Conservation (phyloP, 35 echinoderm and acorn worm species). For the Patiria miniata region DNA sequence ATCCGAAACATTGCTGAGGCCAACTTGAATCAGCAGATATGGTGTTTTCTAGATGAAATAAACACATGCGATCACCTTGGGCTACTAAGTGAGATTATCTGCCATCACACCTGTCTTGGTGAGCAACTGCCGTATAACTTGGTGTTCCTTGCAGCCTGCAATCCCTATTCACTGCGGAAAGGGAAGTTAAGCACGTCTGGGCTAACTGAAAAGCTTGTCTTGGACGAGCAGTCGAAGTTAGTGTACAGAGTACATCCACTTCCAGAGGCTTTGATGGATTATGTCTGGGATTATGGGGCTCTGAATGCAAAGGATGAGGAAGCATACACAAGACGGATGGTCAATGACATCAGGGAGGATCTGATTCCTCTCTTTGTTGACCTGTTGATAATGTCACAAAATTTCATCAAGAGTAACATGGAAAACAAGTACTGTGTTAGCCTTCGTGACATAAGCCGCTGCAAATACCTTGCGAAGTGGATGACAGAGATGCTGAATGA, state of each 20-base stretch:
- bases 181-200: conserved; percentile 4
- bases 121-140: conserved; percentile 35
- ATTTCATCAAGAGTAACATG: conserved; percentile 22
- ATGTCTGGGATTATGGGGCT: conserved; percentile 54
- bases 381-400: conserved; percentile 44
- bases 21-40: conserved; percentile 37
- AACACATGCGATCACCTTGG: conserved; percentile 55
- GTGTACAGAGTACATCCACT: conserved; percentile 51
- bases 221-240: conserved; percentile 48
- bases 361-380: conserved; percentile 32
- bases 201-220: conserved; percentile 16
- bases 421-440: conserved; percentile 49
- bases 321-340: conserved; percentile 46
- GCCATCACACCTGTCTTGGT: conserved; percentile 32
- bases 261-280: conserved; percentile 54
- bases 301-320: conserved; percentile 53
- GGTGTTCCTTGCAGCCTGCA: conserved; percentile 43
- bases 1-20: conserved; percentile 5
- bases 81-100: conserved; percentile 34
- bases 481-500: conserved; percentile 34
- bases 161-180: conserved; percentile 33
- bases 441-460: conserved; percentile 38
- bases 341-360: conserved; percentile 16
- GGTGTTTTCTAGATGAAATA: conserved; percentile 53
- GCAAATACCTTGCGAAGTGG: conserved; percentile 44